Percentiles rank a stretch among this genome's conserved stretches.
phyloP scores from a whole-genome alignment of 2,797 vertebrate genomes.

The Simalia tracyae region DNA sequence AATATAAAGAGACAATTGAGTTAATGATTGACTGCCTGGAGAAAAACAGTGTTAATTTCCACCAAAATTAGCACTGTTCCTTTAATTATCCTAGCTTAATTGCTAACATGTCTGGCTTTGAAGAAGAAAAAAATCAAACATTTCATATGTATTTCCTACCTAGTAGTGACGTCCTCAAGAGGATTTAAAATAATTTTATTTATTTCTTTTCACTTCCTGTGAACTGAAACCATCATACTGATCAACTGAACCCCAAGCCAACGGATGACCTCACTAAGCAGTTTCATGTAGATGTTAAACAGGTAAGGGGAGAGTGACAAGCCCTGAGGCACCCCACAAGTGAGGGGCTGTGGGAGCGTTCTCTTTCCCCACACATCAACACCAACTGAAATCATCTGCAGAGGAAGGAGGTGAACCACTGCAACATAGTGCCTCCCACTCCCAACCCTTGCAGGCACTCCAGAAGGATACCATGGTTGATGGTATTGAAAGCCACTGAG shows the following conservation, averaged over 20 bases:
- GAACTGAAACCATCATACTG: conserved; percentile 16
- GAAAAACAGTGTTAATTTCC: conserved; percentile 63
- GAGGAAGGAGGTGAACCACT: not conserved
- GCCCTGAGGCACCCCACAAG: not conserved
- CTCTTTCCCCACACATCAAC: not conserved
- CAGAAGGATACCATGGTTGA: not conserved
- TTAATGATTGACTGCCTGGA: conserved; percentile 70
- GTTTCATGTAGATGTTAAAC: not conserved
- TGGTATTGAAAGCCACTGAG: not conserved
- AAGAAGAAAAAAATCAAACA: conserved; percentile 37
- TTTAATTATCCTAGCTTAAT: conserved; percentile 58
- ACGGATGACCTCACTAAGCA: not conserved
- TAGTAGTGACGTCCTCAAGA: not conserved
- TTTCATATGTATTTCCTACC: conserved; percentile 27
- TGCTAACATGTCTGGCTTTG: conserved; percentile 51
- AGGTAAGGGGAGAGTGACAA: not conserved
- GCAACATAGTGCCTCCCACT: not conserved
- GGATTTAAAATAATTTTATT: conserved; percentile 11
- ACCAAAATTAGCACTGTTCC: conserved; percentile 57
- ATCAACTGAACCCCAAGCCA: not conserved
- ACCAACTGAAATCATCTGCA: not conserved
- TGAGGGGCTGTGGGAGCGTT: not conserved
- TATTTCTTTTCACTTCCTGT: not conserved
- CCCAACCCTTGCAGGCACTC: not conserved
- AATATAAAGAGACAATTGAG: conserved; percentile 70